phyloP scores from a whole-genome alignment of 2,888 invertebrate genomes.

The Drosophila ochracea region DNA sequence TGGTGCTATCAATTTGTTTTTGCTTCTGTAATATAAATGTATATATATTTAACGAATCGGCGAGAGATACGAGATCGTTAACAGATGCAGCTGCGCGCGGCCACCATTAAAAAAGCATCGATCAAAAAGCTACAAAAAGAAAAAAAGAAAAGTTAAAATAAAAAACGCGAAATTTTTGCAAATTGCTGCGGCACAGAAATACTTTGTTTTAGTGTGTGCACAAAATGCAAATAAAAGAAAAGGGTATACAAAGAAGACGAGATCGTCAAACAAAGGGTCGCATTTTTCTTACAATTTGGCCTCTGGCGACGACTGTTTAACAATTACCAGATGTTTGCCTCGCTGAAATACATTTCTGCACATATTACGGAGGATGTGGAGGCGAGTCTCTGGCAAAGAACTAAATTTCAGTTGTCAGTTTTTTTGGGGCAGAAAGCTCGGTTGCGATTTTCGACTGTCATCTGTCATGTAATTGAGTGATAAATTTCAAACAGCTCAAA shows the following conservation, averaged over 20 bases:
- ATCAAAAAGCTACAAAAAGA: conserved; percentile 58
- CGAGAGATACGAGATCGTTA: conserved; percentile 20
- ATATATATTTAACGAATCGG: conserved; percentile 8
- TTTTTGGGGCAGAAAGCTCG: background rate
- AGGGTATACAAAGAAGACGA: conserved; percentile 25
- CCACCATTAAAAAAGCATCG: conserved; percentile 73
- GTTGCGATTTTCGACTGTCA: conserved; percentile 49
- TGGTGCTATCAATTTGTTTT: background rate
- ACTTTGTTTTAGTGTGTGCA: background rate
- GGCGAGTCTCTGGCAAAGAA: conserved; percentile 21
- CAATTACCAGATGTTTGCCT: conserved; percentile 82
- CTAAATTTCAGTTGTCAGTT: conserved; percentile 38
- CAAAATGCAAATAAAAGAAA: background rate
- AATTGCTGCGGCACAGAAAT: conserved; percentile 44
- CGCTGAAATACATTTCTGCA: conserved; percentile 41
- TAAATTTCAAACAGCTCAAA: conserved; percentile 55
- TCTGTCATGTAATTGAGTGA: conserved; percentile 75
- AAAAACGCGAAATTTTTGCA: conserved; percentile 51
- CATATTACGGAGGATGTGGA: conserved; percentile 28
- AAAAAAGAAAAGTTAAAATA: background rate
- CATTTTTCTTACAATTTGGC: conserved; percentile 67
- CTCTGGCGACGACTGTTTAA: conserved; percentile 62
- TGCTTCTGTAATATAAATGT: background rate
- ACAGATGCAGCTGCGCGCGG: conserved; percentile 56
- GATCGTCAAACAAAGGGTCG: conserved; percentile 69